Conservation (phyloP, 2,888 invertebrate species). For the Eumerus sabulonum region DNA sequence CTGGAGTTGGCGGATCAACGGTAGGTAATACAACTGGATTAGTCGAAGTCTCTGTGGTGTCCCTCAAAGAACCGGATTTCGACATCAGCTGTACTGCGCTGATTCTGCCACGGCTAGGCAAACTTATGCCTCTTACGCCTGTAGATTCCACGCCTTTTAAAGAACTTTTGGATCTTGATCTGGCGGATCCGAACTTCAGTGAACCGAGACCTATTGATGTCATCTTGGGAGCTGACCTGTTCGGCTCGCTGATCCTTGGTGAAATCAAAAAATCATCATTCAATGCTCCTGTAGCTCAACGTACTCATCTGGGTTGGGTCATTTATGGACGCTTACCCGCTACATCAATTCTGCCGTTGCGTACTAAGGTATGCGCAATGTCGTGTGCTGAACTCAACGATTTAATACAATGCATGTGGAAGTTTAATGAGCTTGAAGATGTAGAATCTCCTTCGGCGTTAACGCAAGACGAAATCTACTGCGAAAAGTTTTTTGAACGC, state of each 20-base stretch:
- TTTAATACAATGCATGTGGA: slow-evolving; percentile 36
- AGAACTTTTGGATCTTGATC: slow-evolving; percentile 42
- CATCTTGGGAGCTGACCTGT: slow-evolving; percentile 50
- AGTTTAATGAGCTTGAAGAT: slow-evolving; percentile 48
- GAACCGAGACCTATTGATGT: slow-evolving; percentile 47
- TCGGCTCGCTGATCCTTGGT: slow-evolving; percentile 36
- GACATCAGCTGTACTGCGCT: slow-evolving; percentile 35
- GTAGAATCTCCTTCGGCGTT: slow-evolving; percentile 35
- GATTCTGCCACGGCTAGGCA: slow-evolving; percentile 44
- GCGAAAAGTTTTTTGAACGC: slow-evolving; percentile 33
- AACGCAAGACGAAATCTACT: too few species aligned
- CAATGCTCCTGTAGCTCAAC: slow-evolving; percentile 33
- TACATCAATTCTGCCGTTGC: slow-evolving; percentile 3
- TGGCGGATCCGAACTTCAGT: slow-evolving; percentile 48
- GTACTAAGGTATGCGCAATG: slow-evolving; percentile 20
- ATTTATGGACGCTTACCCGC: slow-evolving; percentile 6
- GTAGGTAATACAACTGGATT: slow-evolving; percentile 48
- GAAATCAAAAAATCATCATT: slow-evolving; percentile 12
- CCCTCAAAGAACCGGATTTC: slow-evolving; percentile 50
- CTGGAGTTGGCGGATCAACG: slow-evolving; percentile 33
- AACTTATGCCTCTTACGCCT: slow-evolving; percentile 24
- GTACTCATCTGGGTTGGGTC: too few species aligned
- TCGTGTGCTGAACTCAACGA: slow-evolving; percentile 22
- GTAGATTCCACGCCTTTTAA: slow-evolving; percentile 16
- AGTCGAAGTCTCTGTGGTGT: slow-evolving; percentile 34